Evolutionary conservation across 2,113 vertebrate genomes (phyloP), one percentile per base, ranked within the genome.

Genomic region (Leptobrachium ailaonicum): DNA sequence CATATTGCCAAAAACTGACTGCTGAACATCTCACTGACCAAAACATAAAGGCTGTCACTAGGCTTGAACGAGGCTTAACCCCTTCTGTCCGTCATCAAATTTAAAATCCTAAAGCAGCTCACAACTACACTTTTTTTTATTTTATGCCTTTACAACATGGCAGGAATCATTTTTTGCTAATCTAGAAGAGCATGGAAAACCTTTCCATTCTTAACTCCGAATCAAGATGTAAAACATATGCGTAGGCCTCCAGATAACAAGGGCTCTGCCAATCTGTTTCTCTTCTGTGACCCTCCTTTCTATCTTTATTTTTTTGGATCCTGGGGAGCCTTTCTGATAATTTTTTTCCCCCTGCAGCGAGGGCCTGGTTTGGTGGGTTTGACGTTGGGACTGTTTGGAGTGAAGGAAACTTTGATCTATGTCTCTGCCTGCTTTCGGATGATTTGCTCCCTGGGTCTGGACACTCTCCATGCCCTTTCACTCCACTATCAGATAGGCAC

Each of bases 401-500:
- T 90, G 84, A 88, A 92, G 90, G 88, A 91, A 90, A 95, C 93
- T 94, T 96, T 98, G 96, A 97, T 98, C 93, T 95, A 88, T 87
- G 87, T 69, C 92, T 92, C 83, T 88, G 94, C 92, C 92, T 92
- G 93, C 92, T 95, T 93, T 89, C 89, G 91, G 90, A 87, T 94
- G 95, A 96, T 96, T 96, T 96, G 91, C 93, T 95, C 92, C 87
- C 89, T 89, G 93, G 93, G 87, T 89, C 92, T 92, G 92, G 94
- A 96, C 92, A 91, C 92, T 96, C 82, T 95, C 94, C 94, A 94
- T 95, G 91, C 90, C 92, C 90, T 93, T 93, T 92, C 91, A 91
- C 90, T 91, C 88, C 82, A n/a, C 89, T 93, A 86, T 91, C 90
- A 90, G 95, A 95, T 93, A 92, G 93, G 91, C 87, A 84, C 88